Percentiles rank a stretch among this genome's conserved stretches.
phyloP scores from a whole-genome alignment of 2,113 vertebrate genomes.

The Plecotus auritus region DNA sequence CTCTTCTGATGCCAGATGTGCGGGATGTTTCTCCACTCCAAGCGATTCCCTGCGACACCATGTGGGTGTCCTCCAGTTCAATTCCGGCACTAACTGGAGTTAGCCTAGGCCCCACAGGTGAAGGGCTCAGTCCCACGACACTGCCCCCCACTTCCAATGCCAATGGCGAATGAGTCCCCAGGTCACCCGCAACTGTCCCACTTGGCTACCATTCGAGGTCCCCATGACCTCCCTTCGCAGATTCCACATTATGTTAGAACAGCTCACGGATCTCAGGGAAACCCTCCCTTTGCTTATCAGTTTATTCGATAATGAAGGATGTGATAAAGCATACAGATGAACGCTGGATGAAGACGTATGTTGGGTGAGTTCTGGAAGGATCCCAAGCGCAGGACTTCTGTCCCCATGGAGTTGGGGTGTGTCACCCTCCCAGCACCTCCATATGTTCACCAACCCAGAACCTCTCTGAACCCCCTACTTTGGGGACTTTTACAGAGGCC shows the following conservation, averaged over 20 bases:
- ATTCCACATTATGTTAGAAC: not conserved
- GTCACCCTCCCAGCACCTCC: not conserved
- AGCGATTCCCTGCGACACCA: not conserved
- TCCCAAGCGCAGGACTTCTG: not conserved
- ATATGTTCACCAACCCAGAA: not conserved
- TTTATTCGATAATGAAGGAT: not conserved
- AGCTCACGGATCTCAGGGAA: not conserved
- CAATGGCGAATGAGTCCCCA: not conserved
- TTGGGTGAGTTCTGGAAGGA: not conserved
- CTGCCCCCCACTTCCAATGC: not conserved
- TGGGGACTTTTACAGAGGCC: not conserved
- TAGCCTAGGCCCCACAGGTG: too few species aligned
- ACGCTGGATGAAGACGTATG: not conserved
- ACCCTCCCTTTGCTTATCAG: not conserved
- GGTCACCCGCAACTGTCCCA: not conserved
- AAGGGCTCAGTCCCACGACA: not conserved
- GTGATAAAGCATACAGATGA: not conserved
- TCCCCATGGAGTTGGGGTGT: not conserved
- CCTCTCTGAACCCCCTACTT: not conserved
- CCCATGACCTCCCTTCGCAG: not conserved
- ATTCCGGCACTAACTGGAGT: not conserved
- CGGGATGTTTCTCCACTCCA: not conserved
- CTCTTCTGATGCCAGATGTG: rapidly evolving
- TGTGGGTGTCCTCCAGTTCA: not conserved
- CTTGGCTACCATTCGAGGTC: not conserved